Evolutionary conservation across 2,797 vertebrate genomes (phyloP), one percentile per base, ranked within the genome.

Genomic region (Diceros bicornis): DNA sequence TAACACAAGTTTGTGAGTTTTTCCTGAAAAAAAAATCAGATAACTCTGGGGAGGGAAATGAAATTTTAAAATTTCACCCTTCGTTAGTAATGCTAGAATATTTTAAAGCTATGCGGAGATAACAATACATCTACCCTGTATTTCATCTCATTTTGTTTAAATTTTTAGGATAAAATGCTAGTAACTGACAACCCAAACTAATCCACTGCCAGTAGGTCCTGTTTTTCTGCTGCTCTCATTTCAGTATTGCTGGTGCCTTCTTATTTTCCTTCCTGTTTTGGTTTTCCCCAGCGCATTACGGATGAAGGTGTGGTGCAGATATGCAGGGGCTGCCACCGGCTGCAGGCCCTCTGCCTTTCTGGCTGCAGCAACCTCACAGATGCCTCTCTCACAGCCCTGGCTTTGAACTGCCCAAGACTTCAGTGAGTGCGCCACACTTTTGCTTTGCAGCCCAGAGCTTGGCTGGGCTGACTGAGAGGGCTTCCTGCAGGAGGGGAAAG

Each of bases 351-450:
- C 44, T 99, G 99, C 98, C 98, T 99, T 96, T 99, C 99, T 13
- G 99, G 99, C 96, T 99, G 99, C 98, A 98, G 99, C 98, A 99
- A 99, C 98, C 99, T 99, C 97, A 99, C 99, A 1, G 99, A 99
- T 64, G 99, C 99, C 97, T 99, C 99, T 74, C 99, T 99, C 96
- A 99, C 99, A 59, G 99, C 99, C 55, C 99, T 99, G 98, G 99
- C 99, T 97, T 98, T 99, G 94, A 99, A 99, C 98, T 99, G 99
- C 98, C 99, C 99, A 14, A 98, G 98, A 98, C 99, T 99, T 87
- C 99, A 99, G 99, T 99, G 98, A 99, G 99, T 99, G 98, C 85
- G 25, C 75, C 0, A 0, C 1, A 4, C 74, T 71, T 77, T 62
- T 7, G 61, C 89, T 61, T 52, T 41, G 62, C 50, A 13, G 52